Evolutionary conservation across 2,797 vertebrate species (phyloP).

Genomic region (Pipistrellus pipistrellus): DNA sequence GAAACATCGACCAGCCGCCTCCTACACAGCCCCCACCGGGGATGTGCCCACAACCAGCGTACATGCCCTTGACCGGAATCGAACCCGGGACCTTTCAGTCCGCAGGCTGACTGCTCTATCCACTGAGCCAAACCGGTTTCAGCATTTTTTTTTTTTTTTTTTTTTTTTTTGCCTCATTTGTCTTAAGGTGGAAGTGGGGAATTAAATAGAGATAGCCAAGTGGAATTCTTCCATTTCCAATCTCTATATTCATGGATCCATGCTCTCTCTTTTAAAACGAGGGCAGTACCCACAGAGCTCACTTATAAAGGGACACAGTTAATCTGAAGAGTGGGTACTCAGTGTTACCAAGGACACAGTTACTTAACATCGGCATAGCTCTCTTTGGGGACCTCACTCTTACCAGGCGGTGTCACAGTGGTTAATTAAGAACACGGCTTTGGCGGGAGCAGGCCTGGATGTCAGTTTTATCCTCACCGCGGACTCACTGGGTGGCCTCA

Average conservation of each 20-base stretch:
- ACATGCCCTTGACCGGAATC: too few relatives aligned
- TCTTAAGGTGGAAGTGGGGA: neutral
- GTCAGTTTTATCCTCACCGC: neutral
- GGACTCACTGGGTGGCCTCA: neutral
- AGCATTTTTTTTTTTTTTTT: too few relatives aligned
- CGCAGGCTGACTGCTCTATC: too few relatives aligned
- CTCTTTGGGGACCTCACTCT: neutral
- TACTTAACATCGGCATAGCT: neutral
- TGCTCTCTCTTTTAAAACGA: conserved; percentile 26
- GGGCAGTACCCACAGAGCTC: neutral
- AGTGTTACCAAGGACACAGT: neutral
- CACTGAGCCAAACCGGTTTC: too few relatives aligned
- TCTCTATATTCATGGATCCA: neutral
- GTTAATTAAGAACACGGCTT: neutral
- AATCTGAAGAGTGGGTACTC: neutral
- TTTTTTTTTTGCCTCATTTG: neutral
- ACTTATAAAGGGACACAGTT: conserved; percentile 4
- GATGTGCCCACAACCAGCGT: too few relatives aligned
- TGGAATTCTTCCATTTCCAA: neutral
- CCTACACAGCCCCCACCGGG: too few relatives aligned
- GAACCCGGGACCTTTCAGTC: too few relatives aligned
- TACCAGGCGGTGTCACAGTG: neutral
- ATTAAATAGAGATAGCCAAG: neutral
- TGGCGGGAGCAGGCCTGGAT: neutral
- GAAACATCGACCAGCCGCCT: too few relatives aligned